Conservation (phyloP, 1,140 invertebrate genomes). For the Leptinotarsa texana region DNA sequence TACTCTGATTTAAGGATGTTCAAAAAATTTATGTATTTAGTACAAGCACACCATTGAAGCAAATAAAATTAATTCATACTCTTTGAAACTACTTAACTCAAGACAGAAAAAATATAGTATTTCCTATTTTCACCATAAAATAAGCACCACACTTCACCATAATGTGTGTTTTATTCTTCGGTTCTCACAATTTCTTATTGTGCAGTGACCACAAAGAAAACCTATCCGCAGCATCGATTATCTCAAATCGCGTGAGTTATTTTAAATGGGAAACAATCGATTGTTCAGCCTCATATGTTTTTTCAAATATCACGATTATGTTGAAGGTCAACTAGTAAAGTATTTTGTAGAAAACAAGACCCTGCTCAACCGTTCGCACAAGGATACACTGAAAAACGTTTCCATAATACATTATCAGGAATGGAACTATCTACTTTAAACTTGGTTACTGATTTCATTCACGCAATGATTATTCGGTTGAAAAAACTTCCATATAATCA, state of each 20-base stretch:
- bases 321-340: background rate
- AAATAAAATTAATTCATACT: too few species aligned
- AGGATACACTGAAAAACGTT: too few species aligned
- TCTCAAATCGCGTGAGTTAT: slow-evolving; percentile 2
- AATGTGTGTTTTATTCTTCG: background rate
- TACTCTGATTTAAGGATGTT: too few species aligned
- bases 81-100: too few species aligned
- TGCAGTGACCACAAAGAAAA: background rate
- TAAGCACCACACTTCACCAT: background rate
- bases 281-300: slow-evolving; percentile 3
- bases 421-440: too few species aligned
- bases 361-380: background rate
- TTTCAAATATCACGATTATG: background rate
- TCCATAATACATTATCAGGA: too few species aligned
- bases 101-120: too few species aligned
- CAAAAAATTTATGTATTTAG: too few species aligned
- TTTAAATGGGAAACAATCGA: background rate
- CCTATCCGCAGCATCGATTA: background rate
- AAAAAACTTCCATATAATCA: too few species aligned
- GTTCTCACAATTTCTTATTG: slow-evolving; percentile 4
- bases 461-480: too few species aligned
- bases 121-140: background rate
- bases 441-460: too few species aligned
- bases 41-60: too few species aligned
- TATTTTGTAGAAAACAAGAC: background rate